phyloP scores from a whole-genome alignment of 2,888 invertebrate species.

The Oscheius myriophilus region DNA sequence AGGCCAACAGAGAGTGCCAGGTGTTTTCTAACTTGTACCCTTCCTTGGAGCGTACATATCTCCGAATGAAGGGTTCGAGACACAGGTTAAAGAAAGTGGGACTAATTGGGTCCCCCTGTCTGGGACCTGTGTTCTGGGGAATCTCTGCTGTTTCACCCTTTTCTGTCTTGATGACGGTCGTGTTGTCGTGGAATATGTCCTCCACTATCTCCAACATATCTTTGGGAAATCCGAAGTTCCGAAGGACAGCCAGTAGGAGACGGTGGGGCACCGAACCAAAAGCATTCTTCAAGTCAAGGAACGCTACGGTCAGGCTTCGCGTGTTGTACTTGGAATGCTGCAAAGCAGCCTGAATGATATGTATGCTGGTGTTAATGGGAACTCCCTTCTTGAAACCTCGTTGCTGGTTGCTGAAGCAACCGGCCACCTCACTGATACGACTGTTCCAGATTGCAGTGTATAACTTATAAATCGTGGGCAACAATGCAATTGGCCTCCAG shows the following conservation, averaged over 20 bases:
- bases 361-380: not conserved
- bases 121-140: constrained; percentile 59
- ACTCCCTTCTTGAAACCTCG: not conserved
- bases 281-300: constrained; percentile 4
- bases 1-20: no score
- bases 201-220: no score
- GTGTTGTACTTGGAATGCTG: not conserved
- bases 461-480: not conserved
- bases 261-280: not conserved
- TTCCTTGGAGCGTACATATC: no score
- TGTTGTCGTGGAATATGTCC: no score
- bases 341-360: not conserved
- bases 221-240: not conserved
- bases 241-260: not conserved
- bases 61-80: constrained; percentile 59
- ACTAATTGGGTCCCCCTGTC: constrained; percentile 70
- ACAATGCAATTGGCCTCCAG: not conserved
- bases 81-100: constrained; percentile 70
- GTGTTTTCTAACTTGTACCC: no score
- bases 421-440: no score
- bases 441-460: no score
- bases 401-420: not conserved
- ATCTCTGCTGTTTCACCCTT: no score
- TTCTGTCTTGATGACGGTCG: no score
- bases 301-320: not conserved